These are phyloP conservation scores for Tapirus terrestris DNA, from an alignment of 2,113 vertebrate genomes.

Conservation along the genomic window DNA sequence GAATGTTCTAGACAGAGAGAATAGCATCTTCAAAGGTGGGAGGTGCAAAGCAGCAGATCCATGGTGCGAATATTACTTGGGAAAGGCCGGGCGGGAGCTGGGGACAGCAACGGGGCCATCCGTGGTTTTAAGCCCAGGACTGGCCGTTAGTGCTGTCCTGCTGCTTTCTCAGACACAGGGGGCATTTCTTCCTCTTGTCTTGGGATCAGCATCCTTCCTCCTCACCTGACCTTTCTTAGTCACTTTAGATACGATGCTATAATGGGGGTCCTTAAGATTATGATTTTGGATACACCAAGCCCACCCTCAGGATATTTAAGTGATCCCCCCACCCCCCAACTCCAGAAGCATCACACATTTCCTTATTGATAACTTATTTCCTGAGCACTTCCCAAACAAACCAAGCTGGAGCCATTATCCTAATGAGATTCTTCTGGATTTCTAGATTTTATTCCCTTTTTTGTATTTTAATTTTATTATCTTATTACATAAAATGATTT, in stretches of 20 bases:
- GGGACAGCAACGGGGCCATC: not conserved
- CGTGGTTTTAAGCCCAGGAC: not conserved
- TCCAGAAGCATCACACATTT: not conserved
- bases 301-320: not conserved
- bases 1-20: not conserved
- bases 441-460: not conserved
- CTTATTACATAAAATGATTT: not conserved
- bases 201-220: not conserved
- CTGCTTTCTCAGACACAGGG: not conserved
- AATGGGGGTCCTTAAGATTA: not conserved
- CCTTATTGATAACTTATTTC: not conserved
- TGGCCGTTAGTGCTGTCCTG: not conserved
- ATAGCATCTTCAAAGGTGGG: not conserved
- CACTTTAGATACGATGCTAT: not conserved
- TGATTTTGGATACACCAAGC: too few relatives aligned
- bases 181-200: not conserved
- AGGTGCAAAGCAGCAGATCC: too few relatives aligned
- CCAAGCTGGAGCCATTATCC: not conserved
- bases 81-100: too few relatives aligned
- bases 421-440: not conserved
- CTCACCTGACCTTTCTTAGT: not conserved
- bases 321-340: too few relatives aligned
- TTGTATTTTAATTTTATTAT: not conserved
- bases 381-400: not conserved
- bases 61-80: not conserved